Percentiles rank a stretch among this genome's conserved stretches.
Conservation (phyloP, 2,113 vertebrate genomes). For the Nesogale talazaci region DNA sequence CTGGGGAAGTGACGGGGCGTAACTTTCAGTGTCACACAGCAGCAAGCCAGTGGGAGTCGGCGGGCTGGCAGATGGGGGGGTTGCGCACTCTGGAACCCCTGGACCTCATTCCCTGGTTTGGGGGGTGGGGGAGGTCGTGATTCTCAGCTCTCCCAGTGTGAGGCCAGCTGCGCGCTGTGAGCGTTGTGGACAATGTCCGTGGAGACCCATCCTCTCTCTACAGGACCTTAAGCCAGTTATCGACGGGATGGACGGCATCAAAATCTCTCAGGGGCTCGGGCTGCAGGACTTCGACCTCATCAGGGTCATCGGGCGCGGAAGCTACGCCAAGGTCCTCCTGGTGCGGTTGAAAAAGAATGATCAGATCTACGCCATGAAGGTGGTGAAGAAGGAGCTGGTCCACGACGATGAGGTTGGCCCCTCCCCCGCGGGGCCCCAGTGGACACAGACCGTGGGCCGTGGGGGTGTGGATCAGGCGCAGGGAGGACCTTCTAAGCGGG, state of each 20-base stretch:
- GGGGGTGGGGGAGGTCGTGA: neutral
- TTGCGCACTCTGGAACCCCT: neutral
- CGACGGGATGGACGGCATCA: slow-evolving; percentile 96
- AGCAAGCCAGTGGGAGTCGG: neutral
- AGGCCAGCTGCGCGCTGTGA: neutral
- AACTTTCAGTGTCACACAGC: neutral
- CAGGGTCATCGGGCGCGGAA: slow-evolving; percentile 96
- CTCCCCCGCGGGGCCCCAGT: fast-evolving
- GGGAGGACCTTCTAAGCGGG: fast-evolving
- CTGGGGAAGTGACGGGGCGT: neutral
- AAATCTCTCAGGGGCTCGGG: slow-evolving; percentile 94
- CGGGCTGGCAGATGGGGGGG: neutral
- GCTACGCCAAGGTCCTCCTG: slow-evolving; percentile 98
- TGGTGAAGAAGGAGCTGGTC: slow-evolving; percentile 99
- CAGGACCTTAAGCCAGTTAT: slow-evolving; percentile 96
- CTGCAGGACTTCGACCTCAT: slow-evolving; percentile 98
- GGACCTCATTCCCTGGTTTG: neutral
- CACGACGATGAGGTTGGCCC: slow-evolving; percentile 96
- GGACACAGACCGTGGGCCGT: neutral
- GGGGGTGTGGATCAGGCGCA: fast-evolving
- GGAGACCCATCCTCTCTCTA: fast-evolving
- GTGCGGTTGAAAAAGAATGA: slow-evolving; percentile 98
- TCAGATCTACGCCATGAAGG: slow-evolving; percentile 98
- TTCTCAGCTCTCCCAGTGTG: fast-evolving
- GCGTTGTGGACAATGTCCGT: fast-evolving